phyloP scores from a whole-genome alignment of 2,113 vertebrate species.

The Rhineura floridana region DNA sequence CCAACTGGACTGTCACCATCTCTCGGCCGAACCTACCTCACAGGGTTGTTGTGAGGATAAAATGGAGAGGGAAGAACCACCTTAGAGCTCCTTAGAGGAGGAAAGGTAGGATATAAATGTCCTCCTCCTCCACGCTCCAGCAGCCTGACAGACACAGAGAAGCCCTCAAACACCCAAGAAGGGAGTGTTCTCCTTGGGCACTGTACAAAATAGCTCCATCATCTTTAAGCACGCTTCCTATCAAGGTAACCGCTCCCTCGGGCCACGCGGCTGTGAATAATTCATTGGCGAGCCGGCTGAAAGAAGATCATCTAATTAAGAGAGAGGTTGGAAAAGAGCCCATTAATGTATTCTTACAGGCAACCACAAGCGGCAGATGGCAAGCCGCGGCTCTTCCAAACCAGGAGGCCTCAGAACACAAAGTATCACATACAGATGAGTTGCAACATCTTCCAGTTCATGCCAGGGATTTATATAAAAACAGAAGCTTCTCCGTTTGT shows the following conservation, averaged over 20 bases:
- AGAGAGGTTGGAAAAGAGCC: background rate
- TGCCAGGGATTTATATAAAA: background rate
- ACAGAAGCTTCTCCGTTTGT: background rate
- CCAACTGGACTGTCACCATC: too few species aligned
- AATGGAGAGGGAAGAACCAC: too few species aligned
- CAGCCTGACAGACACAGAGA: background rate
- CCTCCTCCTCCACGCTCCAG: background rate
- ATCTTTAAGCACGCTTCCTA: background rate
- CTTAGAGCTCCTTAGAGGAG: too few species aligned
- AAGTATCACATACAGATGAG: background rate
- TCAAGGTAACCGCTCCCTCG: constrained; percentile 11
- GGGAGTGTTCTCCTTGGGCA: background rate
- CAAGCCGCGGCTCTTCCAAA: background rate
- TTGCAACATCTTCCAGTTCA: background rate
- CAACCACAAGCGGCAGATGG: background rate
- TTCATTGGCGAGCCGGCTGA: constrained; percentile 7
- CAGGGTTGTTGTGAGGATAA: too few species aligned
- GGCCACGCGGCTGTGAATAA: constrained; percentile 2
- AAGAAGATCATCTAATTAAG: constrained; percentile 12
- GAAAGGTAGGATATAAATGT: too few species aligned
- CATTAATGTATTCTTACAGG: background rate
- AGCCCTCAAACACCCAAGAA: background rate
- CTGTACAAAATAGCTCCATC: background rate
- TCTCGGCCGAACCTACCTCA: too few species aligned
- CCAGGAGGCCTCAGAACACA: background rate